Base-by-base conservation (phyloP, 1,140 invertebrate genomes). In the Heliothis subflexa region DNA sequence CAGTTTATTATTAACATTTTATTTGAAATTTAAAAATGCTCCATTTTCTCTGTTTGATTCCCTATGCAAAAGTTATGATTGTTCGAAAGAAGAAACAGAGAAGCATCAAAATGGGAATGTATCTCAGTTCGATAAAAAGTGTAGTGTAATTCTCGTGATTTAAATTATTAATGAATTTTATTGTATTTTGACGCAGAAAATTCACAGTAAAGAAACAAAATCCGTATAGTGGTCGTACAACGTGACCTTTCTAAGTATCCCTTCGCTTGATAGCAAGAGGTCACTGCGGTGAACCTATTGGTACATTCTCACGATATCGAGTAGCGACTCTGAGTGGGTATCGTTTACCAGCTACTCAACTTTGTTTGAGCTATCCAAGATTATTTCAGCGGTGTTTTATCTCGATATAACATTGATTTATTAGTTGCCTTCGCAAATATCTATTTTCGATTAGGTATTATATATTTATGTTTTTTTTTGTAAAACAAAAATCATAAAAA, bases 281-380 rank as follows among this genome's bases (percentile, higher is more conserved):
- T 73, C 62, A 64, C 21, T 33, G 62, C 45, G 62, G 62, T 61
- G 78, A 50, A 74, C 82, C 79, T 59, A 71, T 80, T 79, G 82
- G 18, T 52, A 68, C 64, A 79, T 84, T 84, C 82, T 66, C 82
- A 84, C 80, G 82, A 78, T 79, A 78, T 84, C 76, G 49, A 52
- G 71, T 80, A 18, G 70, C 78, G 18, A 49, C n/a, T 47, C 54
- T 80, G 49, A 80, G 78, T 70, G 77, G 75, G 59, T 84, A 81
- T 84, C 80, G 82, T 77, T 81, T 84, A 80, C 76, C 14, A 64
- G 16, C 64, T 73, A 73, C 71, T 59, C 71, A 73, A 47, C 47
- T 59, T 45, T 73, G 71, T 73, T 73, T 73, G 71, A 59, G 50
- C 54, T 55, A 25, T 10, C 11, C 40, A 59, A 64, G 47, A 76